Percentiles rank a stretch among this genome's conserved stretches.
These are phyloP conservation scores for Spodoptera picta DNA, from an alignment of 2,888 invertebrate genomes.

Conservation along the genomic window DNA sequence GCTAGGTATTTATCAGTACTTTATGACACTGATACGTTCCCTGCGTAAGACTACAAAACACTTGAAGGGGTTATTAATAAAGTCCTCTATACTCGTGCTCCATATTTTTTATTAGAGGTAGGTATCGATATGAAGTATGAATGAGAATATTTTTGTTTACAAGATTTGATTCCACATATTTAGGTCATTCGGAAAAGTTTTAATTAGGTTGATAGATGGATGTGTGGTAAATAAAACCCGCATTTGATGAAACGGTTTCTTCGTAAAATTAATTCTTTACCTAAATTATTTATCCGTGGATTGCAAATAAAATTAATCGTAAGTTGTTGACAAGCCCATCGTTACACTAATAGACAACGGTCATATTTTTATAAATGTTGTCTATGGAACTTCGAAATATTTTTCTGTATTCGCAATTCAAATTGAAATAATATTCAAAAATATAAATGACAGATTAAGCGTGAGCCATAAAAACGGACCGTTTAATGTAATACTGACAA, in stretches of 20 bases:
- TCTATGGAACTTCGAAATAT: constrained; percentile 23
- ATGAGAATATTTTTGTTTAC: constrained; percentile 1
- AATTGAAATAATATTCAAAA: constrained; percentile 39
- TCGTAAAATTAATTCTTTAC: no score
- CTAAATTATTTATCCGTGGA: no score
- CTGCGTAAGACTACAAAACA: constrained; percentile 18
- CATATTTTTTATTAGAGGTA: constrained; percentile 31
- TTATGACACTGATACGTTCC: constrained; percentile 53
- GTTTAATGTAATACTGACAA: constrained; percentile 44
- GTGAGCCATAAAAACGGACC: constrained; percentile 38
- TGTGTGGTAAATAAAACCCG: no score
- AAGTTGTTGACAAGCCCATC: no score
- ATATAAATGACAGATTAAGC: constrained; percentile 50
- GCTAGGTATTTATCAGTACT: constrained; percentile 69
- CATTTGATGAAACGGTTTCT: no score
- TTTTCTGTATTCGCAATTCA: constrained; percentile 9
- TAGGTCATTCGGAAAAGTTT: no score
- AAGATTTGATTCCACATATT: no score
- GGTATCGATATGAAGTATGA: constrained; percentile 14
- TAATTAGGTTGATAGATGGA: no score
- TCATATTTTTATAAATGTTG: no score
- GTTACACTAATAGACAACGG: no score
- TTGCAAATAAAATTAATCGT: no score
- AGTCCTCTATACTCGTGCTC: constrained; percentile 13
- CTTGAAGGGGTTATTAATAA: constrained; percentile 33